phyloP scores from a whole-genome alignment of 1,140 invertebrate genomes.

The Pemphigus obesinymphae region DNA sequence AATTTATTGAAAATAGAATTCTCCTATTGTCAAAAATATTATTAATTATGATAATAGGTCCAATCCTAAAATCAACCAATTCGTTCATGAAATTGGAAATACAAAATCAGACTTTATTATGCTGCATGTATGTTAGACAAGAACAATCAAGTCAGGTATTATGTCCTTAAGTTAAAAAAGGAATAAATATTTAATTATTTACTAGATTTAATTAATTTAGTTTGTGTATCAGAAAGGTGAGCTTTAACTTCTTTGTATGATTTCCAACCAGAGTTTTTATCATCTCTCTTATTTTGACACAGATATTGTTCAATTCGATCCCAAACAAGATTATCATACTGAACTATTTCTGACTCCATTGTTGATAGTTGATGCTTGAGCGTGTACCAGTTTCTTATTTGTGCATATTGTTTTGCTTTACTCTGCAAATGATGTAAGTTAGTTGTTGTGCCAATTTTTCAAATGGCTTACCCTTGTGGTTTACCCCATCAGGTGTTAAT shows the following conservation, averaged over 20 bases:
- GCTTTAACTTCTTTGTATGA: slow-evolving; percentile 35
- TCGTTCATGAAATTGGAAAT: no score
- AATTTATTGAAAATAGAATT: no score
- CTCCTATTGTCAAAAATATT: no score
- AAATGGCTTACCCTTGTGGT: slow-evolving; percentile 37
- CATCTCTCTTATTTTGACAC: slow-evolving; percentile 24
- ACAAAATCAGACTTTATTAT: no score
- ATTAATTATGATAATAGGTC: no score
- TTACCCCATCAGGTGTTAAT: slow-evolving; percentile 41
- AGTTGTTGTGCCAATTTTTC: slow-evolving; percentile 35
- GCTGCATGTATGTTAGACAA: no score
- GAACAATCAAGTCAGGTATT: no score
- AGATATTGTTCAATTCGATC: slow-evolving; percentile 31
- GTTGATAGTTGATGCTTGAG: slow-evolving; percentile 23
- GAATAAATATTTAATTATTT: neutral
- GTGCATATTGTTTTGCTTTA: slow-evolving; percentile 40
- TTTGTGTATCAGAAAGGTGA: slow-evolving; percentile 28
- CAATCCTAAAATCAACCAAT: no score
- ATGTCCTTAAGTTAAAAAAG: neutral
- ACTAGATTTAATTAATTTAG: slow-evolving; percentile 38
- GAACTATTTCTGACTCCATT: slow-evolving; percentile 25
- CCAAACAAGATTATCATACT: slow-evolving; percentile 31
- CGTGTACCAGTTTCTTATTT: slow-evolving; percentile 38
- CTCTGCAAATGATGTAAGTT: slow-evolving; percentile 34
- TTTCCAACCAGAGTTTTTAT: slow-evolving; percentile 33